Conservation (phyloP, 2,888 invertebrate genomes). For the Drosophila hamatofila region DNA sequence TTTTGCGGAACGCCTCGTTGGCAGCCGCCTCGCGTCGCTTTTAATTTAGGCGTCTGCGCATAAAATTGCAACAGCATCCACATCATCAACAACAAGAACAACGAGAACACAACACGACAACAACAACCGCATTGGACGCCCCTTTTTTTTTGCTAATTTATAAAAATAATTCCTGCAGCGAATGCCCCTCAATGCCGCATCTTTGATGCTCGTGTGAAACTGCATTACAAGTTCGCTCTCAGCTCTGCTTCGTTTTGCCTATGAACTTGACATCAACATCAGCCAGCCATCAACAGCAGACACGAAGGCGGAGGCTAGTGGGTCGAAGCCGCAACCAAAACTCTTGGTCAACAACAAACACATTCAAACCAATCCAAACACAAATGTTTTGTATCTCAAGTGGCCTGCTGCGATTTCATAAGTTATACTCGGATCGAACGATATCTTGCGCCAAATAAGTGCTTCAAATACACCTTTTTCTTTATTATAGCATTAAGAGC, state of each 20-base stretch:
- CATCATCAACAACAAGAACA: slow-evolving; percentile 30
- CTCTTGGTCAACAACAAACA: slow-evolving; percentile 52
- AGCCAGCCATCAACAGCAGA: slow-evolving; percentile 19
- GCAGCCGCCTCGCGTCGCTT: slow-evolving; percentile 71
- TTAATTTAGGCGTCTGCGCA: slow-evolving; percentile 83
- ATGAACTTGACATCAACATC: slow-evolving; percentile 57
- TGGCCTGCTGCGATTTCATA: slow-evolving; percentile 49
- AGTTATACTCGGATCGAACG: slow-evolving; percentile 29
- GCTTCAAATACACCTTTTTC: slow-evolving; percentile 24
- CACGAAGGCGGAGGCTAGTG: slow-evolving; percentile 40
- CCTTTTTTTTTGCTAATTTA: slow-evolving; percentile 76
- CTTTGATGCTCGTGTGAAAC: slow-evolving; percentile 58
- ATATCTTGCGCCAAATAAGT: slow-evolving; percentile 27
- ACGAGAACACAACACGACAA: slow-evolving; percentile 2
- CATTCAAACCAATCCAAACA: slow-evolving; percentile 11
- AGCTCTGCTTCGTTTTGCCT: slow-evolving; percentile 24
- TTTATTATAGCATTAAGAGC: slow-evolving; percentile 2
- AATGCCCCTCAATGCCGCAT: slow-evolving; percentile 20
- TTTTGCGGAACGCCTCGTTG: slow-evolving; percentile 70
- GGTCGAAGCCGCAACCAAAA: slow-evolving; percentile 32
- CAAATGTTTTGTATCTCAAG: slow-evolving; percentile 26
- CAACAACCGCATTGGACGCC: slow-evolving; percentile 34
- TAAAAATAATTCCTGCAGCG: slow-evolving; percentile 69
- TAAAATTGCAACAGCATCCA: slow-evolving; percentile 71
- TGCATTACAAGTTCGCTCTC: slow-evolving; percentile 21